A percentile compares a stretch with the other conserved stretches of the same genome.
Evolutionary conservation across 2,113 vertebrate species (phyloP).

Genomic region (Madoqua kirkii): DNA sequence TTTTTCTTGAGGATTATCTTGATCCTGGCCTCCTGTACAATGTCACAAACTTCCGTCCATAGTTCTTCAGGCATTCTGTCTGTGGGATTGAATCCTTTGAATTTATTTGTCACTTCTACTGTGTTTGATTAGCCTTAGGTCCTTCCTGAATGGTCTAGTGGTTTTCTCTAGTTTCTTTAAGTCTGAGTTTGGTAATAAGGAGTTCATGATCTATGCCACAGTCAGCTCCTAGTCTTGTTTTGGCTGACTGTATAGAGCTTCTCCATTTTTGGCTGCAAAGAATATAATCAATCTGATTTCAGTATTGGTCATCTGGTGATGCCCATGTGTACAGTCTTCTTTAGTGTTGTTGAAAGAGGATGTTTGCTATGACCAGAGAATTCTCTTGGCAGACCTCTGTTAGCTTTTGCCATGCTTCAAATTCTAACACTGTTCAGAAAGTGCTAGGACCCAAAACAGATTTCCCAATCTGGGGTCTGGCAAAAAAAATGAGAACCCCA

Average conservation of each 20-base stretch:
- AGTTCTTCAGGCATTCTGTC: background rate
- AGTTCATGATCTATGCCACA: background rate
- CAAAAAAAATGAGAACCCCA: background rate
- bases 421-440: background rate
- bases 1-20: background rate
- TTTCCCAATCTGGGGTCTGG: background rate
- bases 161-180: background rate
- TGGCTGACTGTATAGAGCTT: background rate
- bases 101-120: background rate
- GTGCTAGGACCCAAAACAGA: background rate
- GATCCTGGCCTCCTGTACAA: background rate
- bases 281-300: background rate
- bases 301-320: background rate
- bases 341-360: background rate
- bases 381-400: background rate
- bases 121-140: background rate
- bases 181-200: background rate
- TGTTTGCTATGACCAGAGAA: background rate
- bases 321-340: background rate
- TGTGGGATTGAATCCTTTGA: background rate
- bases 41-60: background rate
- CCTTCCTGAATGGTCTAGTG: background rate
- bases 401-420: background rate
- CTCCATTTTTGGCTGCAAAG: background rate
- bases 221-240: background rate